These are phyloP conservation scores for Drosophila tsacasi DNA, from an alignment of 1,140 invertebrate genomes.

Conservation along the genomic window DNA sequence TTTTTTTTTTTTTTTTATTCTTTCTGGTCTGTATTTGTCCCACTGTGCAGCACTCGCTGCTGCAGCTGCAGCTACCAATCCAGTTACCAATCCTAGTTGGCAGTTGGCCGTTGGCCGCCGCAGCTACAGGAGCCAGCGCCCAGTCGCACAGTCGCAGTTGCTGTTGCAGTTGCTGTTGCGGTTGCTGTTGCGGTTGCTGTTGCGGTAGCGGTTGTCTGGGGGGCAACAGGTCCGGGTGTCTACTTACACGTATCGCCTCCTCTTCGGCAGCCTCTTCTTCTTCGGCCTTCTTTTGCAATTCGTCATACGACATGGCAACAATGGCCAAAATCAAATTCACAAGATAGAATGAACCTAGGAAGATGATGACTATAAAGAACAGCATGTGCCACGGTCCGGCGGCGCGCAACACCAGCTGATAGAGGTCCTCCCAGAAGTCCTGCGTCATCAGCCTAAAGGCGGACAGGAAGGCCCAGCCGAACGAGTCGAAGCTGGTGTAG, in stretches of 20 bases:
- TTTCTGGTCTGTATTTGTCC: constrained; percentile 3
- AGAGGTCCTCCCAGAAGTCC: constrained; percentile 99
- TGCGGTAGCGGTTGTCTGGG: constrained; percentile 31
- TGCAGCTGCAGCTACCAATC: constrained; percentile 24
- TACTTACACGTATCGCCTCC: constrained; percentile 92
- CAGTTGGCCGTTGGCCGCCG: constrained; percentile 2
- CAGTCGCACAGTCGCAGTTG: background rate
- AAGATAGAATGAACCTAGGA: constrained; percentile 99
- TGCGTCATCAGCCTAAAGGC: constrained; percentile 99
- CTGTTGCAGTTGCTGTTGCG: background rate
- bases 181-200: constrained; percentile 29
- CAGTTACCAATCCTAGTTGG: background rate
- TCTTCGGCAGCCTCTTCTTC: constrained; percentile 97
- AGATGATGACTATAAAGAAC: constrained; percentile 99
- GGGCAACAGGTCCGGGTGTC: constrained; percentile 51
- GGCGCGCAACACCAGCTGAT: constrained; percentile 97
- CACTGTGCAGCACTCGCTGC: constrained; percentile 42
- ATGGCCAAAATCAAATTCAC: constrained; percentile 99
- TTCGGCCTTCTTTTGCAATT: constrained; percentile 98
- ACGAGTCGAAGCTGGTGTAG: constrained; percentile 99
- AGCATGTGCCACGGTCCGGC: constrained; percentile 98
- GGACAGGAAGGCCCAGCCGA: constrained; percentile 98
- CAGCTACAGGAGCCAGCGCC: constrained; percentile 13
- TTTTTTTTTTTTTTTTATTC: background rate
- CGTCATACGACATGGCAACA: constrained; percentile 99